Evolutionary conservation across 2,888 invertebrate genomes (phyloP).

Genomic region (Thera britannica): DNA sequence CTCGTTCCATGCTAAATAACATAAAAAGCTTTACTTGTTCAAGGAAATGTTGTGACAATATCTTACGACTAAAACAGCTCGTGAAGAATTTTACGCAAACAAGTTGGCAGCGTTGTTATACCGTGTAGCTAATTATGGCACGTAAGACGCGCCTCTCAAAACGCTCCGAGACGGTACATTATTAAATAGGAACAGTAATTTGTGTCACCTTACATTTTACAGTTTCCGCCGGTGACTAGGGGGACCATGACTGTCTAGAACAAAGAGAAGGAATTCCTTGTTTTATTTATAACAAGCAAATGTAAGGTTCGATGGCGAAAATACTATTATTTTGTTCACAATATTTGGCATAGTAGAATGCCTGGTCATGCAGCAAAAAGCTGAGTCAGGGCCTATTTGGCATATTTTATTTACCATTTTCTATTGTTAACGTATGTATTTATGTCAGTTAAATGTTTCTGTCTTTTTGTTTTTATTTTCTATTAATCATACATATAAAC

Average conservation of each 20-base stretch:
- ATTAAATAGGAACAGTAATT: constrained; percentile 64
- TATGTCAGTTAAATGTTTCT: too few species aligned
- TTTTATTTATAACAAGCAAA: neutral
- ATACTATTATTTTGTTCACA: too few species aligned
- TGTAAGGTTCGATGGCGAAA: too few species aligned
- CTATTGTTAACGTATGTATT: too few species aligned
- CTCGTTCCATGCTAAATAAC: too few species aligned
- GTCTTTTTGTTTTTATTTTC: too few species aligned
- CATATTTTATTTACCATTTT: too few species aligned
- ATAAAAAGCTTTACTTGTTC: neutral
- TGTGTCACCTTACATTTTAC: constrained; percentile 62
- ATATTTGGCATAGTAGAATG: too few species aligned
- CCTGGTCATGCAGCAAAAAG: too few species aligned
- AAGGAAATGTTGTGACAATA: constrained; percentile 8
- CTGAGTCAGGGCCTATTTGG: too few species aligned
- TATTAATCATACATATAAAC: too few species aligned
- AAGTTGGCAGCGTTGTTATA: constrained; percentile 17
- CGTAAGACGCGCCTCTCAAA: constrained; percentile 23
- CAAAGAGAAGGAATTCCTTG: neutral
- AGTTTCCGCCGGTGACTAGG: constrained; percentile 52
- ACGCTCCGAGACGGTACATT: constrained; percentile 50
- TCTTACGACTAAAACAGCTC: constrained; percentile 9
- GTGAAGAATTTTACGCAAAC: constrained; percentile 13
- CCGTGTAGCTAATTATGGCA: constrained; percentile 35
- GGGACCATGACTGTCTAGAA: constrained; percentile 30